Evolutionary conservation across 2,797 vertebrate genomes (phyloP).

Genomic region (Danio jaintianensis): DNA sequence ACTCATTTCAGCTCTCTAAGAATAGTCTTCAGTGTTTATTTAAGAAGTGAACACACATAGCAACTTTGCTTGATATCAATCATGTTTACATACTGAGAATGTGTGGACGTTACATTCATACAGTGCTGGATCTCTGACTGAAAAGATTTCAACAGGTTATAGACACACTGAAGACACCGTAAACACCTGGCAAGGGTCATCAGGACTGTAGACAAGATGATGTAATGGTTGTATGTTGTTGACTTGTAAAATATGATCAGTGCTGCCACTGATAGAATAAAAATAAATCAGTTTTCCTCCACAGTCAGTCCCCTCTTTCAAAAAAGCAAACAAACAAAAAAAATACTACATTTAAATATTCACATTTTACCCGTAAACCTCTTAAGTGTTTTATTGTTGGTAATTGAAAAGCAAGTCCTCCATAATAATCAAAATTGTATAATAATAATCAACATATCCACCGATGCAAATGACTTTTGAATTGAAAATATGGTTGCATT

Average conservation of each 20-base stretch:
- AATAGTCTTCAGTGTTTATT: constrained; percentile 51
- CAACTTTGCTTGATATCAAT: constrained; percentile 42
- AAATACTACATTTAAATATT: not conserved
- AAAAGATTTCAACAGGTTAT: not conserved
- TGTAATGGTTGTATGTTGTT: not conserved
- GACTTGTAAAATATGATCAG: not conserved
- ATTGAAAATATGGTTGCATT: no score
- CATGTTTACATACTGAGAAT: constrained; percentile 36
- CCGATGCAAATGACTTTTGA: no score
- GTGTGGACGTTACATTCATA: not conserved
- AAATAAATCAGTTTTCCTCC: not conserved
- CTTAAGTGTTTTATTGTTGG: not conserved
- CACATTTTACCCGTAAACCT: constrained; percentile 33
- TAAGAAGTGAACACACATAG: constrained; percentile 38
- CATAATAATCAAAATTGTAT: not conserved
- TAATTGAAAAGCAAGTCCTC: not conserved
- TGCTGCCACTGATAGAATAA: not conserved
- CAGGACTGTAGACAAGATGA: no score
- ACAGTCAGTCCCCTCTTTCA: not conserved
- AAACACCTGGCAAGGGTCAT: not conserved
- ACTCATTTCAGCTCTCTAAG: constrained; percentile 38
- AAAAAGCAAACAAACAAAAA: not conserved
- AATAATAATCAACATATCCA: no score
- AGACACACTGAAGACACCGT: constrained; percentile 10
- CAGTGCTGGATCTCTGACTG: not conserved